These are phyloP conservation scores for Ciconia stormi DNA, from an alignment of 2,113 vertebrate species.

Conservation along the genomic window DNA sequence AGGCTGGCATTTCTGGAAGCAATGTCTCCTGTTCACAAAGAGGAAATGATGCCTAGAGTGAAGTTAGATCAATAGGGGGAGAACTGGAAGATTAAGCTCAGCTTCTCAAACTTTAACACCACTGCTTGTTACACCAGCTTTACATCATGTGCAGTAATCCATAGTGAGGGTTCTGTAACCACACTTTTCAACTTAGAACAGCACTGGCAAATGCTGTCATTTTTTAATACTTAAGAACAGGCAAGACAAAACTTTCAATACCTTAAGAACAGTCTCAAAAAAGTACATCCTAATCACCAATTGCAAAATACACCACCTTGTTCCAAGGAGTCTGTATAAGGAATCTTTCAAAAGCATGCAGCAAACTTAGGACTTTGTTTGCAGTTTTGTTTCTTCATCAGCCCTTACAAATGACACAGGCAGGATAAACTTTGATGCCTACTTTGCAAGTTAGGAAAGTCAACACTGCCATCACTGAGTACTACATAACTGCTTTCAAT, in stretches of 20 bases:
- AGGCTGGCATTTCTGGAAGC: constrained; percentile 22
- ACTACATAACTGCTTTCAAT: background rate
- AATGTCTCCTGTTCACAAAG: background rate
- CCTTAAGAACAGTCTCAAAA: background rate
- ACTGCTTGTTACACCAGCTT: background rate
- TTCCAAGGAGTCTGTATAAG: background rate
- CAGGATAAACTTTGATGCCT: background rate
- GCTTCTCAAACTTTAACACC: background rate
- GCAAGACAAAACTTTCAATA: background rate
- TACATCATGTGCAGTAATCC: background rate
- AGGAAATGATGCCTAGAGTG: background rate
- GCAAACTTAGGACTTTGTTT: rapidly evolving
- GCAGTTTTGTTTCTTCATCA: background rate
- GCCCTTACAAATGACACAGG: background rate
- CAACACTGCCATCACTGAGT: background rate
- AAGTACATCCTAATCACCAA: background rate
- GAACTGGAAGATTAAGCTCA: background rate
- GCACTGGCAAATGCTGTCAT: background rate
- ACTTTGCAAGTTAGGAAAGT: background rate
- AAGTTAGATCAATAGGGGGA: background rate
- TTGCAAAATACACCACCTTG: background rate
- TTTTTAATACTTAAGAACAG: background rate
- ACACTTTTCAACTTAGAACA: background rate
- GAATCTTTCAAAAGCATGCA: background rate
- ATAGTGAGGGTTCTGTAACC: background rate